Evolutionary conservation across 1,140 invertebrate genomes (phyloP), one percentile per base, ranked within the genome.

Genomic region (Ostrea edulis): DNA sequence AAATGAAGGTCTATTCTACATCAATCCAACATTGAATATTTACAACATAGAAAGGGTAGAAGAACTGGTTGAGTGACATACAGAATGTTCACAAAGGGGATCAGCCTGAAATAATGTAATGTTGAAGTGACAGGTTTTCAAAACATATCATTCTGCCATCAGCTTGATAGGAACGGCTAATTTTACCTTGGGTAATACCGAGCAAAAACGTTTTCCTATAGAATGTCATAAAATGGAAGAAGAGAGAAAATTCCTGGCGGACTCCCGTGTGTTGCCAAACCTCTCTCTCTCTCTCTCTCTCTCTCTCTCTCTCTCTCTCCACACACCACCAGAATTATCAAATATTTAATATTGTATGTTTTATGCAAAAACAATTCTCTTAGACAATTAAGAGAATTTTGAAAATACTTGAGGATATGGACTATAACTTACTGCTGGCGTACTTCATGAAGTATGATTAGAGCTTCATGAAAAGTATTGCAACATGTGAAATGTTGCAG

Each of bases 51-150:
- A 77, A 77, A 35, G 25, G 68, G 11, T 0, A 0, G 68, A 77
- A 25, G 25, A 77, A 77, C 35, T 12, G 9, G 68, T 17, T 14
- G 14, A 77, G 68, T 77, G 68, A 77, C 25, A 29, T 22, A 25
- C 20, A 35, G 68, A 35, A 9, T 12, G 25, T 77, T 77, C 68
- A 77, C 22, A 77, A 25, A 25, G 68, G 25, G 29, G 68, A 77
- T 77, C 68, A 77, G 12, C 4, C 25, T 35, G 68, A 77, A 77
- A 77, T 77, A 8, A 77, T 77, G 68, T 77, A 77, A 77, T 77
- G 68, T 77, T 77, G 68, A 77, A 29, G 68, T 77, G 68, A 77
- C 68, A 77, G 25, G 68, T 77, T 77, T 77, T 77, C 68, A 77
- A 77, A 77, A 77, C 68, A 77, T 77, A 29, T 22, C 68, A 77